phyloP scores from a whole-genome alignment of 2,888 invertebrate genomes.

The Papilio protenor region DNA sequence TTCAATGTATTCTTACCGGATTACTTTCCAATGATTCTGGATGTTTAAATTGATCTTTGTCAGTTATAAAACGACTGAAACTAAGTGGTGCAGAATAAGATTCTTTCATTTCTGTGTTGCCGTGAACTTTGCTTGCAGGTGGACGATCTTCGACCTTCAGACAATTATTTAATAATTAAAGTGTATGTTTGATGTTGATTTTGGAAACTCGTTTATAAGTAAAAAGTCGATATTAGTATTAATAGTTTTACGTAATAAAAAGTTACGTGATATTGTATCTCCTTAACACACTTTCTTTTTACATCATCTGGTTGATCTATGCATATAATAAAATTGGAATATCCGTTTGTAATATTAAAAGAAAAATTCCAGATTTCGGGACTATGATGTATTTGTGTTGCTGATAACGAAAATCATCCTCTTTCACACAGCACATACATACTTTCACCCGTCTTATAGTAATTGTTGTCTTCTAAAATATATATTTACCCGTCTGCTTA shows the following conservation, averaged over 20 bases:
- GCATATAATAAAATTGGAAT: no score
- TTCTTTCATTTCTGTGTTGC: slow-evolving; percentile 66
- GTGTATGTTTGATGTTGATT: neutral
- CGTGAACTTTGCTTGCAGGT: slow-evolving; percentile 61
- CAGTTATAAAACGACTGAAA: slow-evolving; percentile 61
- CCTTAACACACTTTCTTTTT: slow-evolving; percentile 17
- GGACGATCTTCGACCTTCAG: slow-evolving; percentile 64
- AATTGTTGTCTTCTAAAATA: neutral
- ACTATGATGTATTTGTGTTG: no score
- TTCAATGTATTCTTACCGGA: slow-evolving; percentile 56
- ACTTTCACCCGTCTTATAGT: neutral
- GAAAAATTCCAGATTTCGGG: no score
- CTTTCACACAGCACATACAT: no score
- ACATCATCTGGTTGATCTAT: no score
- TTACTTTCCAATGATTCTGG: slow-evolving; percentile 54
- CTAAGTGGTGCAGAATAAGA: slow-evolving; percentile 57
- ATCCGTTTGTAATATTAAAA: no score
- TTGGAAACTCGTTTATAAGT: neutral
- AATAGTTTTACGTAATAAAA: neutral
- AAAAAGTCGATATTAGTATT: neutral
- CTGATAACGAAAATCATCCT: no score
- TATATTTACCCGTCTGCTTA: slow-evolving; percentile 59
- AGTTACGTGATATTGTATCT: slow-evolving; percentile 8
- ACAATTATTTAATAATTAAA: slow-evolving; percentile 15
- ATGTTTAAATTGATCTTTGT: slow-evolving; percentile 70